These are phyloP conservation scores for Premnoplex brunnescens DNA, from an alignment of 2,797 vertebrate species.

Conservation along the genomic window DNA sequence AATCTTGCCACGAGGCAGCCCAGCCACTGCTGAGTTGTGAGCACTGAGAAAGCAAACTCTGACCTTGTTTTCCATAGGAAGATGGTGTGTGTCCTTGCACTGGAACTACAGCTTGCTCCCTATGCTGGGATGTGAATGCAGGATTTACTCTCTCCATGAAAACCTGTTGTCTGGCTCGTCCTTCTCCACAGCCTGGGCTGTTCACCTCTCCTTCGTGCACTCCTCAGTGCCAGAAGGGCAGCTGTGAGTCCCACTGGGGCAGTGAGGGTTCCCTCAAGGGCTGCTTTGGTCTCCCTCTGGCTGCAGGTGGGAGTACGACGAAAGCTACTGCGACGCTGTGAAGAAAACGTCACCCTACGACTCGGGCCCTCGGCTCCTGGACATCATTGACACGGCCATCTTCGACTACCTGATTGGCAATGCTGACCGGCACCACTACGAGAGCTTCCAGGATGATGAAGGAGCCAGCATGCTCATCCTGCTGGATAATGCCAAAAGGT, in stretches of 20 bases:
- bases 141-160: neutral
- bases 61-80: neutral
- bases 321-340: slow-evolving; percentile 96
- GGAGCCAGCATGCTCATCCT: slow-evolving; percentile 98
- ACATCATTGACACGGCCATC: slow-evolving; percentile 94
- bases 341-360: slow-evolving; percentile 98
- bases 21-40: neutral
- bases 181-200: neutral
- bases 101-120: neutral
- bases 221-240: rapidly evolving
- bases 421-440: slow-evolving; percentile 96
- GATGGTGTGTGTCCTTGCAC: neutral
- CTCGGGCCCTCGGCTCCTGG: slow-evolving; percentile 90
- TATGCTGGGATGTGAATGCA: neutral
- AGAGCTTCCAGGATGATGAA: slow-evolving; percentile 97
- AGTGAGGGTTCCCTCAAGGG: neutral
- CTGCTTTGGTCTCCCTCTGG: neutral
- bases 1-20: neutral
- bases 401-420: slow-evolving; percentile 98
- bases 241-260: neutral
- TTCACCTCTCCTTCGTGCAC: neutral
- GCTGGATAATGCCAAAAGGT: slow-evolving; percentile 98
- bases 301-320: slow-evolving; percentile 96
- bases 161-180: neutral
- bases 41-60: neutral